phyloP scores from a whole-genome alignment of 2,797 vertebrate species.

The Xenopus petersii region DNA sequence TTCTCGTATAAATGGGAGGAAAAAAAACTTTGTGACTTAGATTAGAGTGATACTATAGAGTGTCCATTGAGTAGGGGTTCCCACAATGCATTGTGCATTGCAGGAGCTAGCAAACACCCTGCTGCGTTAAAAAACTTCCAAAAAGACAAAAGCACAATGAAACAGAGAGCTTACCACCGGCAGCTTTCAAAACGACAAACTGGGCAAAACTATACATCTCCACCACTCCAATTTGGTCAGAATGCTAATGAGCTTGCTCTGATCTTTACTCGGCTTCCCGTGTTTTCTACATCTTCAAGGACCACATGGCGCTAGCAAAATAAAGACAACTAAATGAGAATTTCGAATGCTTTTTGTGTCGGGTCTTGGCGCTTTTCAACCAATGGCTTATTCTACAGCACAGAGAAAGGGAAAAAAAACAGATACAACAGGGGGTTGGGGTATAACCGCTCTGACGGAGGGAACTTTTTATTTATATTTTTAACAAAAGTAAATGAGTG shows the following conservation, averaged over 20 bases:
- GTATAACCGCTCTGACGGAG: slow-evolving; percentile 77
- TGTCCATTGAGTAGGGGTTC: slow-evolving; percentile 72
- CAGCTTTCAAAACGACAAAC: slow-evolving; percentile 85
- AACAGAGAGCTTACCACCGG: slow-evolving; percentile 83
- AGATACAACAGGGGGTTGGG: slow-evolving; percentile 79
- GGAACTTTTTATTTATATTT: slow-evolving; percentile 62
- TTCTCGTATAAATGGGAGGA: slow-evolving; percentile 59
- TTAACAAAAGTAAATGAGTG: slow-evolving; percentile 78
- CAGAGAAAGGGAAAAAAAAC: slow-evolving; percentile 73
- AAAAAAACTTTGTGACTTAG: slow-evolving; percentile 67
- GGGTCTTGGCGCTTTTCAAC: slow-evolving; percentile 80
- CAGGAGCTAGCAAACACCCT: slow-evolving; percentile 81
- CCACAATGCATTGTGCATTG: slow-evolving; percentile 88
- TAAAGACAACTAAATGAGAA: slow-evolving; percentile 99
- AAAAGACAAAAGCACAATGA: slow-evolving; percentile 98
- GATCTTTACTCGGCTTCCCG: slow-evolving; percentile 96
- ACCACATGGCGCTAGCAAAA: slow-evolving; percentile 96
- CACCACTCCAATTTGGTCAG: slow-evolving; percentile 93
- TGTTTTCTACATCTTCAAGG: slow-evolving; percentile 99
- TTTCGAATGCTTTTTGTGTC: slow-evolving; percentile 92
- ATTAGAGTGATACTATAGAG: slow-evolving; percentile 71
- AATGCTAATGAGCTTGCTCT: slow-evolving; percentile 96
- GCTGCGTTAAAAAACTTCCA: slow-evolving; percentile 76
- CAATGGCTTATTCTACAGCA: slow-evolving; percentile 80
- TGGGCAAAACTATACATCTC: slow-evolving; percentile 85